These are phyloP conservation scores for Lepus americanus DNA, from an alignment of 2,113 vertebrate species.

Conservation along the genomic window DNA sequence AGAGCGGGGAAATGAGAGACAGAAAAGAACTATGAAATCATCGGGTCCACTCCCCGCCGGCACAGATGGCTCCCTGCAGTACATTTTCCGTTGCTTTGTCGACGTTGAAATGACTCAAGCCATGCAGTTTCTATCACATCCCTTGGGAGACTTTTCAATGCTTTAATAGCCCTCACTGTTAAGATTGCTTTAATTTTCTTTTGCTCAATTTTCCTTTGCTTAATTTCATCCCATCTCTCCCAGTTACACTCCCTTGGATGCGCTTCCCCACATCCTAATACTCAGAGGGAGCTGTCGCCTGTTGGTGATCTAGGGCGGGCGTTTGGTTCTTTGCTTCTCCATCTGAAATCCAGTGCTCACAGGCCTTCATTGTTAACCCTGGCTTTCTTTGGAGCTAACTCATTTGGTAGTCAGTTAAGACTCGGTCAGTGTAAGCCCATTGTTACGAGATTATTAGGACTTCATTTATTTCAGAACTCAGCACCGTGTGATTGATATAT, in stretches of 20 bases:
- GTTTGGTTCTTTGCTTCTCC: neutral
- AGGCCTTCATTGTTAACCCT: neutral
- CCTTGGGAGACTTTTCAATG: constrained; percentile 64
- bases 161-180: constrained; percentile 62
- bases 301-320: neutral
- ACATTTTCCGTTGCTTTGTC: constrained; percentile 63
- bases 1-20: constrained; percentile 41
- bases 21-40: constrained; percentile 45
- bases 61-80: constrained; percentile 51
- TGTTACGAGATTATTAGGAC: neutral
- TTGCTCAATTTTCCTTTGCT: constrained; percentile 62
- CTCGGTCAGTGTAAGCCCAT: neutral
- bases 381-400: constrained; percentile 4
- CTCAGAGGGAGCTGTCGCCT: neutral
- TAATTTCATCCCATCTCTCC: constrained; percentile 52
- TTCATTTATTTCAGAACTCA: neutral
- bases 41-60: neutral
- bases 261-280: neutral
- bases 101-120: constrained; percentile 66
- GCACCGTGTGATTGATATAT: neutral
- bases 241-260: neutral
- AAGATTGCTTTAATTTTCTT: constrained; percentile 60
- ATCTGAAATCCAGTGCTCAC: neutral
- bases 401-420: neutral
- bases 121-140: constrained; percentile 65